Evolutionary conservation across 2,888 invertebrate genomes (phyloP).

Genomic region (Silvanus unidentatus): DNA sequence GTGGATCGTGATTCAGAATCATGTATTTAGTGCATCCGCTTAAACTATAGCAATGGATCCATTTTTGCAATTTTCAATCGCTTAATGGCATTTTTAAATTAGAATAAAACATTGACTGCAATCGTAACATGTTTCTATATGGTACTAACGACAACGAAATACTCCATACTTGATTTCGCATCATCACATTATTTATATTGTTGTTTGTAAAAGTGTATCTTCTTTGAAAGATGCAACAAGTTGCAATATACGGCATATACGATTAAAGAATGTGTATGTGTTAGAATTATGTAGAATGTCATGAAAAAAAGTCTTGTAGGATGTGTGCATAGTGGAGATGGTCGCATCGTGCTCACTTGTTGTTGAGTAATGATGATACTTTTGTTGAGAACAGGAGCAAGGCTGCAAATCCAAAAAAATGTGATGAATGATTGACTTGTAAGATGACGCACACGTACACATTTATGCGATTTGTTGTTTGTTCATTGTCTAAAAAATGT

Average conservation of each 20-base stretch:
- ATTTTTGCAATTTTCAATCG: constrained; percentile 38
- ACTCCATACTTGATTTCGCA: constrained; percentile 35
- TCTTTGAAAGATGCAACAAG: constrained; percentile 32
- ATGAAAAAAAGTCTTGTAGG: constrained; percentile 26
- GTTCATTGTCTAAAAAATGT: too few relatives aligned
- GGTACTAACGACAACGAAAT: constrained; percentile 17
- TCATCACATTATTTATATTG: constrained; percentile 40
- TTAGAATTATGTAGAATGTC: constrained; percentile 14
- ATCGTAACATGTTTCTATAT: constrained; percentile 15
- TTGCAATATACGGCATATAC: constrained; percentile 36
- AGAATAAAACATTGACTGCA: constrained; percentile 26
- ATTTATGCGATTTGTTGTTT: too few relatives aligned
- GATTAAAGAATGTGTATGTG: constrained; percentile 22
- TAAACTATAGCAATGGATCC: constrained; percentile 32
- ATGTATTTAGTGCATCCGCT: constrained; percentile 41
- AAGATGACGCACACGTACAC: not conserved
- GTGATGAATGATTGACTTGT: not conserved
- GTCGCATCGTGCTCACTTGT: constrained; percentile 23
- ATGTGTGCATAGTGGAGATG: constrained; percentile 13
- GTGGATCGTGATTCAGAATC: constrained; percentile 44
- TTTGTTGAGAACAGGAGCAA: constrained; percentile 29
- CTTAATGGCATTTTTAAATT: constrained; percentile 33
- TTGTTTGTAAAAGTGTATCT: constrained; percentile 38
- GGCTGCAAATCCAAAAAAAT: constrained; percentile 15
- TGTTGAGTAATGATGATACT: constrained; percentile 24